A percentile compares a stretch with the other conserved stretches of the same genome.
Conservation (phyloP, 2,113 vertebrate genomes). For the Sylvia atricapilla region DNA sequence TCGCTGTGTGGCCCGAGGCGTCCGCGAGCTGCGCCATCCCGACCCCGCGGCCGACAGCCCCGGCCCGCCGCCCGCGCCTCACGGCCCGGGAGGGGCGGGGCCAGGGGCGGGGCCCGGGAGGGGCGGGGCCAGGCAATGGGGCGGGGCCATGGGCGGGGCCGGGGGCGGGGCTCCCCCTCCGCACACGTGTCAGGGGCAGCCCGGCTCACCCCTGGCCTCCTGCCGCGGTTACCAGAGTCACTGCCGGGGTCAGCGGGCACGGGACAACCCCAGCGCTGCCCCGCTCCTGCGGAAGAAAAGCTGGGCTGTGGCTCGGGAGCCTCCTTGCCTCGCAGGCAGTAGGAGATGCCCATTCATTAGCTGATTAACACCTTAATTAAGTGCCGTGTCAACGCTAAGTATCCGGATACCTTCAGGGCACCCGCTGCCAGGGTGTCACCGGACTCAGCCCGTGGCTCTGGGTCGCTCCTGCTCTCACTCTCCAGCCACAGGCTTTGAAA, state of each 20-base stretch:
- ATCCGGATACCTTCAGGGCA: not conserved
- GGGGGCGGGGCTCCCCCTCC: too few species aligned
- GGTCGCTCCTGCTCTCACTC: not conserved
- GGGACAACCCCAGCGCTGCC: not conserved
- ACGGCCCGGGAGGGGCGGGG: not conserved
- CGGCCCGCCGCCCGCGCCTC: not conserved
- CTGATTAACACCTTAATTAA: not conserved
- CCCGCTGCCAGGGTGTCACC: not conserved
- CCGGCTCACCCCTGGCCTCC: too few species aligned
- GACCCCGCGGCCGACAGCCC: not conserved
- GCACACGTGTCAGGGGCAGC: too few species aligned
- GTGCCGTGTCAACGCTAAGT: not conserved
- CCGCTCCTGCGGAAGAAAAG: not conserved
- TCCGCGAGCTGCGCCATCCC: not conserved
- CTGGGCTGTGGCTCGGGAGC: too few species aligned
- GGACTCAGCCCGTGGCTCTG: too few species aligned
- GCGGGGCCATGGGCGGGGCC: not conserved
- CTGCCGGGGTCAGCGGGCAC: not conserved
- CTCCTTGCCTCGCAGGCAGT: not conserved
- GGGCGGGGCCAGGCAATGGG: too few species aligned
- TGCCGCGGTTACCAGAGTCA: too few species aligned
- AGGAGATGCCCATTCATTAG: not conserved
- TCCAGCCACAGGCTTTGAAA: not conserved
- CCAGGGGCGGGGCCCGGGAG: too few species aligned
- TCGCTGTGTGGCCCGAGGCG: not conserved